phyloP scores from a whole-genome alignment of 2,113 vertebrate species.

The Caloenas nicobarica region DNA sequence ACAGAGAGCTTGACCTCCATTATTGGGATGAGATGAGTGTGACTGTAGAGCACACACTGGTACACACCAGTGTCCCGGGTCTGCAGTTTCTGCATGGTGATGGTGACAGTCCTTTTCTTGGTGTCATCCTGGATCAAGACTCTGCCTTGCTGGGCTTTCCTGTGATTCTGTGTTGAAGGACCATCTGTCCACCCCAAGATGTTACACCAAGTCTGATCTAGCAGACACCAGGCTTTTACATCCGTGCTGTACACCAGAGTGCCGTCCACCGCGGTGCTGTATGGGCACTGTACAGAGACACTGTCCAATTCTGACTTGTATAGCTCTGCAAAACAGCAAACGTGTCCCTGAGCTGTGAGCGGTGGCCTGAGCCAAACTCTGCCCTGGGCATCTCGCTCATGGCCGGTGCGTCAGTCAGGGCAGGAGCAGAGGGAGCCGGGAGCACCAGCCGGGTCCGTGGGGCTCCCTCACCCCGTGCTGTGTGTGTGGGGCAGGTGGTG shows the following conservation, averaged over 20 bases:
- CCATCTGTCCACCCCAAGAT: accelerated
- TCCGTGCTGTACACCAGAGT: accelerated
- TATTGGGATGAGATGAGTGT: accelerated
- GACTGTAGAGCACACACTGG: background rate
- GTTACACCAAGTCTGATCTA: accelerated
- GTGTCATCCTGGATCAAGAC: accelerated
- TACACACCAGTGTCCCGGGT: slow-evolving; percentile 18
- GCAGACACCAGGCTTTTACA: background rate
- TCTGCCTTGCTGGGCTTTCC: accelerated
- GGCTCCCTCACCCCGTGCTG: background rate
- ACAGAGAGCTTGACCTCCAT: slow-evolving; percentile 28
- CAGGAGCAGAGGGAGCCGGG: background rate
- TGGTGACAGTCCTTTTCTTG: accelerated
- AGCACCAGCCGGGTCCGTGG: background rate
- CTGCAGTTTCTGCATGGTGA: slow-evolving; percentile 28
- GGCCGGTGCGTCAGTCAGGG: background rate
- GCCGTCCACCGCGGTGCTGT: accelerated
- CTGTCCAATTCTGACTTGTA: background rate
- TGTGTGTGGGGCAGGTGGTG: accelerated
- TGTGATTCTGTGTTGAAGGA: accelerated
- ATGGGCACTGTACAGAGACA: background rate
- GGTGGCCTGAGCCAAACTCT: background rate
- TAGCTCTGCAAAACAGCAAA: background rate
- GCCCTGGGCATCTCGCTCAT: background rate
- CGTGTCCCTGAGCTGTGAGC: accelerated